Percentiles rank a stretch among this genome's conserved stretches.
These are phyloP conservation scores for Hydropsyche tenuis DNA, from an alignment of 1,140 invertebrate genomes.

Conservation along the genomic window DNA sequence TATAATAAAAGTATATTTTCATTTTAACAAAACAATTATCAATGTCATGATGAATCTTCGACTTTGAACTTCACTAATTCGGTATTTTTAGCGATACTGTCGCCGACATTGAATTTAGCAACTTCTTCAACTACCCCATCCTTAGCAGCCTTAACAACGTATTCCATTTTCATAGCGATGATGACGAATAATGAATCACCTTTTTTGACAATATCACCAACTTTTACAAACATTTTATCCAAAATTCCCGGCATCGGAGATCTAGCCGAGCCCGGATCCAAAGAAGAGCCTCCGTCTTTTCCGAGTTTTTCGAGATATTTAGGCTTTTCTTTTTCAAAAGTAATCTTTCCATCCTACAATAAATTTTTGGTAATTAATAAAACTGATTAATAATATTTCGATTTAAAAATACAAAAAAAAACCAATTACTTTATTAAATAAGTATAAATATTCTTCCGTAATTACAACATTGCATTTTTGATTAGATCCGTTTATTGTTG, in stretches of 20 bases:
- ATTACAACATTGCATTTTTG: conserved; percentile 62
- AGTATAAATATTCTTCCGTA: conserved; percentile 60
- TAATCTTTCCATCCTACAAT: conserved; percentile 63
- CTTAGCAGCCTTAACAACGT: conserved; percentile 82
- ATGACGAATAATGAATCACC: conserved; percentile 89
- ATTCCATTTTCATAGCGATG: conserved; percentile 99
- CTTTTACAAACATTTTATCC: conserved; percentile 86
- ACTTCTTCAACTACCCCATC: conserved; percentile 79
- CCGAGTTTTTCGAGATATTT: conserved; percentile 61
- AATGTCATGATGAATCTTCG: conserved; percentile 47
- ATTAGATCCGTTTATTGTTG: conserved; percentile 58
- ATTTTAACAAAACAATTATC: conserved; percentile 9
- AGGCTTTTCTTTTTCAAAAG: conserved; percentile 59
- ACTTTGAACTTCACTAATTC: conserved; percentile 65
- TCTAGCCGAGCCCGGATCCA: conserved; percentile 64
- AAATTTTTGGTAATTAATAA: neutral
- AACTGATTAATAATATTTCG: conserved; percentile 22
- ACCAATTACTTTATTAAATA: conserved; percentile 66
- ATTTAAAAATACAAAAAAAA: conserved; percentile 9
- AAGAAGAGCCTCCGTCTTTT: conserved; percentile 46
- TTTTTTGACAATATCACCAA: conserved; percentile 78
- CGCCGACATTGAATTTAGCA: conserved; percentile 72
- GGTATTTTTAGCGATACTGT: conserved; percentile 82
- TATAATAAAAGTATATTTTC: conserved; percentile 3
- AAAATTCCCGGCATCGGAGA: conserved; percentile 97